phyloP scores from a whole-genome alignment of 2,797 vertebrate species.

The Dallia pectoralis region DNA sequence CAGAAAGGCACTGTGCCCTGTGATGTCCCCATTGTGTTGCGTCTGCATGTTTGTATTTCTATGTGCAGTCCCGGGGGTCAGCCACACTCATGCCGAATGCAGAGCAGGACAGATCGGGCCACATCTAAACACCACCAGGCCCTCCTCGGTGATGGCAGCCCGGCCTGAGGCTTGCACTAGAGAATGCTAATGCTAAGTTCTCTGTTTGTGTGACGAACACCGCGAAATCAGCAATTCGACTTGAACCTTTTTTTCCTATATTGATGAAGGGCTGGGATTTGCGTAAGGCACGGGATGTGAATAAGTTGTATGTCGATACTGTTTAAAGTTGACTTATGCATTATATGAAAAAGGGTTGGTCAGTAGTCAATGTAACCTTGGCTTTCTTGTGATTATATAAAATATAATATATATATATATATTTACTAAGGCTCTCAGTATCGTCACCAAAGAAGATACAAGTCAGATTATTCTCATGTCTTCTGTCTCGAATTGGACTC shows the following conservation, averaged over 20 bases:
- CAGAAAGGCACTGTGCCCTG: conserved; percentile 48
- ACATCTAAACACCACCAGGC: conserved; percentile 71
- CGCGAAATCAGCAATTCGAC: conserved; percentile 13
- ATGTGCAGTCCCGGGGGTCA: conserved; percentile 53
- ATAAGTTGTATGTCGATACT: background rate
- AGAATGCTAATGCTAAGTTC: conserved; percentile 39
- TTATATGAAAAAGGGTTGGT: background rate
- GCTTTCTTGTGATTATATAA: background rate
- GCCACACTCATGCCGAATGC: conserved; percentile 64
- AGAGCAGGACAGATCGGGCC: conserved; percentile 64
- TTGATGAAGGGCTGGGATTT: background rate
- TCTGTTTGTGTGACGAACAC: conserved; percentile 36
- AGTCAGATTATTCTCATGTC: background rate
- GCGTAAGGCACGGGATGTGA: background rate
- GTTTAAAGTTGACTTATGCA: background rate
- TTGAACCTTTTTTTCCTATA: background rate
- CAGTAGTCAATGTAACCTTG: background rate
- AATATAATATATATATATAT: background rate
- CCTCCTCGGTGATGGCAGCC: conserved; percentile 69
- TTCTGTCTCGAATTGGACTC: background rate
- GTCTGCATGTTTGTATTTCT: conserved; percentile 26
- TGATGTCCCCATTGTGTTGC: conserved; percentile 57
- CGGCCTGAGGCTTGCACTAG: conserved; percentile 58
- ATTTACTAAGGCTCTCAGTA: background rate
- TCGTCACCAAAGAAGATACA: background rate